phyloP scores from a whole-genome alignment of 23 tunicate species.

The Halocynthia aurantium region DNA sequence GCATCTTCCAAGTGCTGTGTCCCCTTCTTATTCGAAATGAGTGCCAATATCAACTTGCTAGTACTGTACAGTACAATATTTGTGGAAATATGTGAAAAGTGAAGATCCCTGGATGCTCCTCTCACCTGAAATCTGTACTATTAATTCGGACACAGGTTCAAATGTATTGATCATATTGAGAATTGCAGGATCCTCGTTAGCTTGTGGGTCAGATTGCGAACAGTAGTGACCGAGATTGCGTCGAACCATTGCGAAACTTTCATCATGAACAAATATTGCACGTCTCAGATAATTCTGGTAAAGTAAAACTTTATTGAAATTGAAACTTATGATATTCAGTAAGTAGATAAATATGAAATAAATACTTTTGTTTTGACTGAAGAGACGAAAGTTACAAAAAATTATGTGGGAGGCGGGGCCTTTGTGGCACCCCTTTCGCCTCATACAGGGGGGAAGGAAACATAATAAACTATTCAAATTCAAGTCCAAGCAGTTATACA shows the following conservation, averaged over 20 bases:
- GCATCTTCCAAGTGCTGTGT: too few species aligned
- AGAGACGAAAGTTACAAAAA: too few species aligned
- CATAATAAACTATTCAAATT: too few species aligned
- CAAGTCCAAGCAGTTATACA: too few species aligned
- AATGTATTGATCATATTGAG: conserved; percentile 11
- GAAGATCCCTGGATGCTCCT: background rate
- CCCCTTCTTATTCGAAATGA: too few species aligned
- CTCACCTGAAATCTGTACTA: conserved; percentile 33
- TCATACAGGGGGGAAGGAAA: too few species aligned
- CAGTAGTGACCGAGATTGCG: conserved; percentile 22
- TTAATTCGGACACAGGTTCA: conserved; percentile 26
- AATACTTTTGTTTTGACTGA: too few species aligned
- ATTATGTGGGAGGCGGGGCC: too few species aligned
- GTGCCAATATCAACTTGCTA: too few species aligned
- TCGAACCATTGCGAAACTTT: conserved; percentile 11
- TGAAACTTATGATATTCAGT: background rate
- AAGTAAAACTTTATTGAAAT: background rate
- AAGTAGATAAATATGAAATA: background rate
- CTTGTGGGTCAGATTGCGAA: conserved; percentile 17
- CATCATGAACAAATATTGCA: conserved; percentile 22
- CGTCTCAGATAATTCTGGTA: conserved; percentile 35
- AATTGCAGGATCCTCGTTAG: background rate
- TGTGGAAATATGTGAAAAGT: too few species aligned
- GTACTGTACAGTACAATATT: too few species aligned
- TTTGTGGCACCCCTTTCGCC: too few species aligned